Base-by-base conservation (phyloP, 2,113 vertebrate species). In the Halichoerus grypus region DNA sequence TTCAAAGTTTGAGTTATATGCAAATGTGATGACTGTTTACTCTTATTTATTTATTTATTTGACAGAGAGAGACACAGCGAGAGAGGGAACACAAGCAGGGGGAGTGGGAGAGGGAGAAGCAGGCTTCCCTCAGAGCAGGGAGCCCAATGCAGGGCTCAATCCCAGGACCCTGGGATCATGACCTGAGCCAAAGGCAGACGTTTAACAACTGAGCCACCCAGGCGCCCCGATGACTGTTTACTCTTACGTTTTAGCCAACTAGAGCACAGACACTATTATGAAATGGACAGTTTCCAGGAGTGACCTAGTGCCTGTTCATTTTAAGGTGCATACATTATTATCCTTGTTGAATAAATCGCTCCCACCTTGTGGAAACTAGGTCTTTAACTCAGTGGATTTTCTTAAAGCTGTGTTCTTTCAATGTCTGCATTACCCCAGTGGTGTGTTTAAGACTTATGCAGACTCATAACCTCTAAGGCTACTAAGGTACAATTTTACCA, bases 381-480 rank as follows among this genome's bases (percentile, higher is more conserved):
- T 67, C 83, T 94, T 93, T 86, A 92, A 89, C 36, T 94, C 26
- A 15, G 21, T 95, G 49, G 5, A 83, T 93, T 95, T 93, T 92
- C 53, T 91, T 95, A 85, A 96, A 91, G 65, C 61, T 95, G 4
- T 94, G 33, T 63, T 88, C 53, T 92, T 91, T 74, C 9, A 51
- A 65, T 82, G 7, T 13, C 26, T 95, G 26, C 76, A 89, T 94
- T 88, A 91, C 16, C 71, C 12, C 42, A 83, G 21, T 94, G 4
- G 42, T 80, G n/a, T 67, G 16, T 88, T 24, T 74, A 83, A 49
- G 49, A 74, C 51, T 39, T 81, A 22, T 10, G 49, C 1, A 22
- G 31, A 46, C 74, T 80, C 39, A 59, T 14, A 12, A 71, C 12
- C 31, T n/a, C 76, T 65, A 82, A 96, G 65, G 28, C 42, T 87